These are phyloP conservation scores for Sprattus sprattus DNA, from an alignment of 2,113 vertebrate species.

Conservation along the genomic window DNA sequence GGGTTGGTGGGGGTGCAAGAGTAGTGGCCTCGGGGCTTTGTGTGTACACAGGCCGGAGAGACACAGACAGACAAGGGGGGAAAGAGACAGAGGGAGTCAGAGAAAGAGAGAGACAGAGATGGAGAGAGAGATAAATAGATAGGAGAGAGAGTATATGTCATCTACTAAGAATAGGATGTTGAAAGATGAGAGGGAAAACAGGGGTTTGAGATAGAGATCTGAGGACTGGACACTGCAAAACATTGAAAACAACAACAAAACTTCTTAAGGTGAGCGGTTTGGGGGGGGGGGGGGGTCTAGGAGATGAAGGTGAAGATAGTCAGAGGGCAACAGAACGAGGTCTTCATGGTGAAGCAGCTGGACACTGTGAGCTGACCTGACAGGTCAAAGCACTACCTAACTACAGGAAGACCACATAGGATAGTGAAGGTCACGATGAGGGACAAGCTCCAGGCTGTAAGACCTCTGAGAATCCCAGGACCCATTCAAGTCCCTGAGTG, in stretches of 20 bases:
- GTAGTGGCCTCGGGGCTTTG: not conserved
- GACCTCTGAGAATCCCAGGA: not conserved
- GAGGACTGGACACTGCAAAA: not conserved
- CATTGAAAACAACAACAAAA: slow-evolving; percentile 4
- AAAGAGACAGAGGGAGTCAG: not conserved
- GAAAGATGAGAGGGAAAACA: not conserved
- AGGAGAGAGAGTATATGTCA: slow-evolving; percentile 13
- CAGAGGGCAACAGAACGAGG: not conserved
- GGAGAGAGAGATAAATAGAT: not conserved
- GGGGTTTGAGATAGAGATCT: not conserved
- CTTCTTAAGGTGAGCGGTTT: not conserved
- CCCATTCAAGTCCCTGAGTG: not conserved
- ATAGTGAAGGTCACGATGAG: not conserved
- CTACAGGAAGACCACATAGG: not conserved
- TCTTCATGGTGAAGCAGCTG: slow-evolving; percentile 29
- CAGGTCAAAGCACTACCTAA: not conserved
- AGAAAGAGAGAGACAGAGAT: not conserved
- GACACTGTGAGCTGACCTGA: not conserved
- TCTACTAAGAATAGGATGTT: slow-evolving; percentile 18
- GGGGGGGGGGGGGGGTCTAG: slow-evolving; percentile 16
- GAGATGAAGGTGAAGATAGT: slow-evolving; percentile 33
- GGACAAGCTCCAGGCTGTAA: not conserved
- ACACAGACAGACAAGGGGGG: not conserved
- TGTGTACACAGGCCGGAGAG: not conserved
- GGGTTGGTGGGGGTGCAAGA: not conserved